phyloP scores from a whole-genome alignment of 35 echinoderm and acorn worm species.

The Stichopus chloronotus region DNA sequence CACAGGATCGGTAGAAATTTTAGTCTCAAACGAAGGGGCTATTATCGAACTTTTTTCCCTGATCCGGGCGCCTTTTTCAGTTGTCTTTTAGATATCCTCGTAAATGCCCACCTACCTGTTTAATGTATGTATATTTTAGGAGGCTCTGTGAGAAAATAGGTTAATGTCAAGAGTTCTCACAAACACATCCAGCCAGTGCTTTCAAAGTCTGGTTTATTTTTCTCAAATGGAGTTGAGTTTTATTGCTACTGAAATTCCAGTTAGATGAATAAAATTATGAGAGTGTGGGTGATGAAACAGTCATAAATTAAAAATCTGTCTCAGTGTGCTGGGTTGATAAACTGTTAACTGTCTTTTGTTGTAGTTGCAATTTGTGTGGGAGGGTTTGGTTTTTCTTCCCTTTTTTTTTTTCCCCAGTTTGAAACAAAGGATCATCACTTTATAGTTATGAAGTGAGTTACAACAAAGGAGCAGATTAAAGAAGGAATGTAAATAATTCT shows the following conservation, averaged over 20 bases:
- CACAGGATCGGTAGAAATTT: too few species aligned
- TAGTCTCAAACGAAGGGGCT: too few species aligned
- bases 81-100: too few species aligned
- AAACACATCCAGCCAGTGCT: not conserved
- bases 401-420: not conserved
- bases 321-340: not conserved
- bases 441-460: not conserved
- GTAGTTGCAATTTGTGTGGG: not conserved
- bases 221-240: not conserved
- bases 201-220: not conserved
- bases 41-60: too few species aligned
- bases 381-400: not conserved
- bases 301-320: not conserved
- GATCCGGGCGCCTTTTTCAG: too few species aligned
- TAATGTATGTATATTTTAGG: too few species aligned
- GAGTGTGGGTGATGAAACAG: not conserved
- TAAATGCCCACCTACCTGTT: too few species aligned
- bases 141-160: not conserved
- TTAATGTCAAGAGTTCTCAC: not conserved
- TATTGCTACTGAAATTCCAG: not conserved
- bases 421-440: not conserved
- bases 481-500: not conserved
- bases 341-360: not conserved
- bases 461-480: not conserved
- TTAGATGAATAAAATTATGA: not conserved